Conservation (phyloP, 2,113 vertebrate genomes). For the Laterallus jamaicensis region DNA sequence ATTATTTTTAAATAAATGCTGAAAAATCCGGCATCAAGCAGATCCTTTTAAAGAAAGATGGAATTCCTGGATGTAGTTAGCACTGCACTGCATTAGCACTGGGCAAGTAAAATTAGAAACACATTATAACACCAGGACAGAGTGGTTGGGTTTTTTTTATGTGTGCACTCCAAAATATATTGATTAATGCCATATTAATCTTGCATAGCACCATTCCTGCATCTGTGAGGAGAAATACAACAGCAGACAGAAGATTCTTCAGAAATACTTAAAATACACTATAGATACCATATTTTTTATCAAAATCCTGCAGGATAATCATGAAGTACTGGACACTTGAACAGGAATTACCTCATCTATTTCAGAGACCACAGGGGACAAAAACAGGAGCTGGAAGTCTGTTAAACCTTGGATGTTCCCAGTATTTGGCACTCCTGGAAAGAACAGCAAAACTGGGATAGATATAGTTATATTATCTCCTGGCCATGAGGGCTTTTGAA, state of each 20-base stretch:
- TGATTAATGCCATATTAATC: neutral
- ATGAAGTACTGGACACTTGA: neutral
- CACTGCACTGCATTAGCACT: neutral
- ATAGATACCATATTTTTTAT: neutral
- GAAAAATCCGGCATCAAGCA: neutral
- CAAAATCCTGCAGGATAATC: neutral
- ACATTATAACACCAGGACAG: neutral
- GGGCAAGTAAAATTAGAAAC: neutral
- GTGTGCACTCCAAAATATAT: neutral
- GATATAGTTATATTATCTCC: neutral
- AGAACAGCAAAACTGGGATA: neutral
- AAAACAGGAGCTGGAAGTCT: neutral
- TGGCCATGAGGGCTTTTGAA: neutral
- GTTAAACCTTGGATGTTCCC: neutral
- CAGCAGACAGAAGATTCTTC: neutral
- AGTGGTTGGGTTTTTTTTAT: neutral
- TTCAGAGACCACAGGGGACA: neutral
- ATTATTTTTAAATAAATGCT: neutral
- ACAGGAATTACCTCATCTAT: neutral
- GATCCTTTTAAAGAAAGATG: neutral
- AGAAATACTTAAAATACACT: neutral
- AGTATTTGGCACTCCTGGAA: neutral
- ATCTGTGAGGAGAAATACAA: neutral
- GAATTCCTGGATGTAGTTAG: neutral
- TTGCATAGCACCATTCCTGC: neutral